Evolutionary conservation across 92 coral and sea anemone genomes (phyloP).

Genomic region (Montipora capitata): DNA sequence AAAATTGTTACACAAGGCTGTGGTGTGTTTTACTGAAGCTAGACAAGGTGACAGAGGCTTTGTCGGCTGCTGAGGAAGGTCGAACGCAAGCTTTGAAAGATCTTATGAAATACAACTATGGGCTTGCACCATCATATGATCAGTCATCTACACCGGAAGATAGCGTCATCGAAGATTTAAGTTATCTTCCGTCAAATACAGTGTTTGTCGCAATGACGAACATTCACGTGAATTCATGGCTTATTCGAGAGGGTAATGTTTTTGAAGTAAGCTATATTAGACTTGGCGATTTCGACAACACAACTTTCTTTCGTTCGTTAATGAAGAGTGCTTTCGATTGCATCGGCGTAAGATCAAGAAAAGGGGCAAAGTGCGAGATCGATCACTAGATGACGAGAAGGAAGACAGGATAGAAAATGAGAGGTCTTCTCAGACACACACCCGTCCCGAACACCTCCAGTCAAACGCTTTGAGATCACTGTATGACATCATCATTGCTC

Average conservation of each 20-base stretch:
- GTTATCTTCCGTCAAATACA: neutral
- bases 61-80: slow-evolving; percentile 24
- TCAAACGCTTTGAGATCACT: neutral
- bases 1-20: neutral
- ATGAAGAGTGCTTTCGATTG: neutral
- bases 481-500: neutral
- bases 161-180: neutral
- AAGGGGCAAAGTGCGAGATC: slow-evolving; percentile 8
- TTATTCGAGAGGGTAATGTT: neutral
- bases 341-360: neutral
- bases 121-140: neutral
- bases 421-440: neutral
- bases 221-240: neutral
- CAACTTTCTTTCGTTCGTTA: neutral
- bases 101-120: slow-evolving; percentile 6
- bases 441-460: neutral
- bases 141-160: neutral
- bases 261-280: neutral
- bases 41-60: neutral
- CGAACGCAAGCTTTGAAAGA: slow-evolving; percentile 22
- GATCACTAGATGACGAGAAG: neutral
- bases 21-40: neutral
- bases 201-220: neutral
- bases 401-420: neutral
- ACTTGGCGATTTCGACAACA: neutral